Conservation (phyloP, 37 sponge, comb jelly and placozoan species). For the Halisarca cf. caerulea region DNA sequence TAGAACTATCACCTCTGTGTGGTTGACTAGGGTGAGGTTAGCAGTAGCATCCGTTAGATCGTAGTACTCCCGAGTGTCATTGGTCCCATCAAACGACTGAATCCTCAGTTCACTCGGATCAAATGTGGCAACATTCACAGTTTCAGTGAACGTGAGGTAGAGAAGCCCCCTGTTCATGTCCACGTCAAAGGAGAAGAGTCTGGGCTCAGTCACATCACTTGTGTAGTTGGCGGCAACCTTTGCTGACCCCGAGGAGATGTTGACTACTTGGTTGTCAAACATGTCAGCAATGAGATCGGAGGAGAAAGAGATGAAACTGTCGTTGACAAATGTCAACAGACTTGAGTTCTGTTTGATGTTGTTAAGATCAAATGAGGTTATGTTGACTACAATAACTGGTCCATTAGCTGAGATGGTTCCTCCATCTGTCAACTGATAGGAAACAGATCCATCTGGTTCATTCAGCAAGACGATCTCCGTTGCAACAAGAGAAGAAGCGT, state of each 20-base stretch:
- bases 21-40: conserved; percentile 31
- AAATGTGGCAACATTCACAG: conserved; percentile 74
- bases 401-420: conserved; percentile 53
- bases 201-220: conserved; percentile 69
- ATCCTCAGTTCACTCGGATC: conserved; percentile 44
- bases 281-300: conserved; percentile 73
- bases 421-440: conserved; percentile 72
- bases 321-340: conserved; percentile 35
- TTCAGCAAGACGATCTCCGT: conserved; percentile 30
- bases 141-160: conserved; percentile 81
- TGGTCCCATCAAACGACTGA: conserved; percentile 23
- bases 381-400: conserved; percentile 69
- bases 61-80: conserved; percentile 22
- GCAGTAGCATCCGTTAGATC: conserved; percentile 62
- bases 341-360: conserved; percentile 63
- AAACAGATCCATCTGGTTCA: background rate
- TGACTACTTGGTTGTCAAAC: conserved; percentile 69
- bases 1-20: conserved; percentile 51
- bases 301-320: conserved; percentile 67
- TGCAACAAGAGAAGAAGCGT: conserved; percentile 50
- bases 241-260: conserved; percentile 43
- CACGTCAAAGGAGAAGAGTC: conserved; percentile 58
- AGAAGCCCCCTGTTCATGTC: conserved; percentile 77
- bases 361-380: conserved; percentile 70
- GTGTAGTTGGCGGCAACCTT: conserved; percentile 48